These are phyloP conservation scores for Macheiramphus alcinus DNA, from an alignment of 2,113 vertebrate genomes.

Conservation along the genomic window DNA sequence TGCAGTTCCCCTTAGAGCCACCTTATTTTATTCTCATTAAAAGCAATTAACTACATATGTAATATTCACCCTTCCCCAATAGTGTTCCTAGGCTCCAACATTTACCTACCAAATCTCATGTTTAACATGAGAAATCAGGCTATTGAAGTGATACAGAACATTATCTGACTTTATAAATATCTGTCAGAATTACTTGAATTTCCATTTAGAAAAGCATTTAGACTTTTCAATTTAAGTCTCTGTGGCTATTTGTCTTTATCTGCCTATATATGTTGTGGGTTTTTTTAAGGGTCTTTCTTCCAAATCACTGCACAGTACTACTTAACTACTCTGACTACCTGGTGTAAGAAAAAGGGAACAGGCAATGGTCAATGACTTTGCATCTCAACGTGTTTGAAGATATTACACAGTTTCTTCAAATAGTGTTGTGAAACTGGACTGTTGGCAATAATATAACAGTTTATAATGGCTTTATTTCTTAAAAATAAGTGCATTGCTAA, in stretches of 20 bases:
- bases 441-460: not conserved
- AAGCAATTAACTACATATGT: not conserved
- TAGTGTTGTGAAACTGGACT: not conserved
- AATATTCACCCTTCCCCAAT: not conserved
- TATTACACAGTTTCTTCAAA: not conserved
- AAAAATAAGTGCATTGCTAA: not conserved
- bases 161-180: not conserved
- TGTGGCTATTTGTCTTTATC: not conserved
- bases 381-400: not conserved
- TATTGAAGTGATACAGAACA: not conserved
- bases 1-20: not conserved
- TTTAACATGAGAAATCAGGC: not conserved
- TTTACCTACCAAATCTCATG: not conserved
- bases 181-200: not conserved
- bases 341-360: not conserved
- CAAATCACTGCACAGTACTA: not conserved
- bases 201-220: not conserved
- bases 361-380: not conserved
- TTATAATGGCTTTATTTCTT: not conserved
- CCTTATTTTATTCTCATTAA: not conserved
- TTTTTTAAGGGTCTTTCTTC: not conserved
- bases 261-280: not conserved
- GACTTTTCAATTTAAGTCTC: not conserved
- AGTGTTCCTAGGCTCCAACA: not conserved
- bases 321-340: not conserved